Percentiles rank a stretch among this genome's conserved stretches.
These are phyloP conservation scores for Penaeus indicus DNA, from an alignment of 1,140 invertebrate species.

Conservation along the genomic window DNA sequence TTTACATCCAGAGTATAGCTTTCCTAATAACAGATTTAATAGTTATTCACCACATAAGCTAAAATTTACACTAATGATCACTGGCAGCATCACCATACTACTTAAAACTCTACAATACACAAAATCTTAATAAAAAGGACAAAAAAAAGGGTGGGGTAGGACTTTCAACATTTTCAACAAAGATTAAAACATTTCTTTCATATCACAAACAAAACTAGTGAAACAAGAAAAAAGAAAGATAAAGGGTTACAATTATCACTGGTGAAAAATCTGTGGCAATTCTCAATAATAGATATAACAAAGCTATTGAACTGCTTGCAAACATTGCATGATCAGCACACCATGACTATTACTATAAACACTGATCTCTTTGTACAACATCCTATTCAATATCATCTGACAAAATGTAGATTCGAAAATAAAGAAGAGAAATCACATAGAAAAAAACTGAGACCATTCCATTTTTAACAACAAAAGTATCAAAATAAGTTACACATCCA, in stretches of 20 bases:
- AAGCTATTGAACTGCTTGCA: too few relatives aligned
- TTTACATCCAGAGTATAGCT: slow-evolving; percentile 34
- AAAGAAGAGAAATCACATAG: too few relatives aligned
- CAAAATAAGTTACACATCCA: too few relatives aligned
- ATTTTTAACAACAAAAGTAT: too few relatives aligned
- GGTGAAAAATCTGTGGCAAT: not conserved
- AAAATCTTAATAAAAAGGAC: slow-evolving; percentile 26
- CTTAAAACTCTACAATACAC: slow-evolving; percentile 37
- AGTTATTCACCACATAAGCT: slow-evolving; percentile 31
- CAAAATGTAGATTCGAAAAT: too few relatives aligned
- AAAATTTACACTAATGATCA: slow-evolving; percentile 49
- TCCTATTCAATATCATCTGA: too few relatives aligned
- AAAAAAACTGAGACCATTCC: too few relatives aligned
- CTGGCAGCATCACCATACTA: slow-evolving; percentile 44
- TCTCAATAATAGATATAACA: too few relatives aligned
- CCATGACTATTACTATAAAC: too few relatives aligned
- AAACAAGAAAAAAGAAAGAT: slow-evolving; percentile 31
- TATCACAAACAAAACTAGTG: slow-evolving; percentile 43
- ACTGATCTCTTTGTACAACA: too few relatives aligned
- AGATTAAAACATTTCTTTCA: slow-evolving; percentile 22
- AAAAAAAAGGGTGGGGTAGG: slow-evolving; percentile 32
- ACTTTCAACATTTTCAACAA: slow-evolving; percentile 43
- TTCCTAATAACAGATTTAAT: slow-evolving; percentile 7
- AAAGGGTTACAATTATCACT: slow-evolving; percentile 26
- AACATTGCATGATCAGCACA: too few relatives aligned